A percentile compares a stretch with the other conserved stretches of the same genome.
Conservation (phyloP, 1,140 invertebrate species). For the Magallana ariakensis region DNA sequence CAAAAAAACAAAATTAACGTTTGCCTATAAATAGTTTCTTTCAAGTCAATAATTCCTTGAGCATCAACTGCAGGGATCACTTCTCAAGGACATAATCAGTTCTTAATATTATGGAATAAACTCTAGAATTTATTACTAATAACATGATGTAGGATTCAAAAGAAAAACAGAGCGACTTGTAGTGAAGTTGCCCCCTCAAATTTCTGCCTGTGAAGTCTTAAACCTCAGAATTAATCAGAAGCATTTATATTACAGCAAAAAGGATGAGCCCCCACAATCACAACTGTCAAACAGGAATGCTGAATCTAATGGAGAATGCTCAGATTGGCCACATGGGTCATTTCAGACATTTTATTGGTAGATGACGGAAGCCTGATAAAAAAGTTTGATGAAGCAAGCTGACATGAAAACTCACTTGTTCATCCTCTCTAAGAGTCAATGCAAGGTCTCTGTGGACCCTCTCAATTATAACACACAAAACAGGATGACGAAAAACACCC, state of each 20-base stretch:
- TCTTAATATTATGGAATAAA: no score
- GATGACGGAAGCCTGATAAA: not conserved
- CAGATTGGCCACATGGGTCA: not conserved
- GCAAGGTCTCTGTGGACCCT: not conserved
- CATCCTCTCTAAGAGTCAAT: not conserved
- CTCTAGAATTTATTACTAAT: no score
- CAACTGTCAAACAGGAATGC: not conserved
- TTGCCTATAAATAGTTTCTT: no score
- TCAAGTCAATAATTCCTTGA: no score
- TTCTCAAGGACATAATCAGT: no score
- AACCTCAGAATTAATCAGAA: not conserved
- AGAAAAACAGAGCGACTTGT: no score
- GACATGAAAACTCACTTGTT: not conserved
- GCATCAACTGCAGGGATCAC: no score
- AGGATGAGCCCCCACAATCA: no score
- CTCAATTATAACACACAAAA: not conserved
- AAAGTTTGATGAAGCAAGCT: not conserved
- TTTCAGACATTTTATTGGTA: not conserved
- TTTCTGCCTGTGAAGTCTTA: not conserved
- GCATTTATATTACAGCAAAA: no score
- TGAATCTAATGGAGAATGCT: not conserved
- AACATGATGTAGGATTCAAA: no score
- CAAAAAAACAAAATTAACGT: no score
- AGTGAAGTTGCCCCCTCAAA: not conserved
- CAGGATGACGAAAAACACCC: not conserved